Percentiles rank a stretch among this genome's conserved stretches.
Conservation (phyloP, 1,140 invertebrate genomes). For the Drosophila parvula region DNA sequence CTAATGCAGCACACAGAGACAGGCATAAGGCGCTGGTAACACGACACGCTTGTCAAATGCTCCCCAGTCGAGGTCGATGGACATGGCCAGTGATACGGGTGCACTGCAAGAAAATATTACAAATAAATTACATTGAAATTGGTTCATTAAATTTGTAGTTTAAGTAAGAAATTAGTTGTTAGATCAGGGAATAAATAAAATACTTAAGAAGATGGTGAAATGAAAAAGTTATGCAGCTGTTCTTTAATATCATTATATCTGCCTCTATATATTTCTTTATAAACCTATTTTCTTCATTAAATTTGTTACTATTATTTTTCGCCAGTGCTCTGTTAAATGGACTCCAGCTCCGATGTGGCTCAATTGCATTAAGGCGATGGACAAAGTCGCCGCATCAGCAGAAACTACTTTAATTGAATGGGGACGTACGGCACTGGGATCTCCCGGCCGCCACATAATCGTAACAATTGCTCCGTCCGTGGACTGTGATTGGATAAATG, state of each 20-base stretch:
- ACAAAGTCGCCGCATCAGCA: slow-evolving; percentile 43
- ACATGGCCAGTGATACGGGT: slow-evolving; percentile 17
- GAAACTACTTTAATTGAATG: slow-evolving; percentile 65
- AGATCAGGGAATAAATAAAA: too few relatives aligned
- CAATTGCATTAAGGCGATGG: slow-evolving; percentile 51
- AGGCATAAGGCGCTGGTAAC: slow-evolving; percentile 60
- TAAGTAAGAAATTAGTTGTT: too few relatives aligned
- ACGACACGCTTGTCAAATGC: slow-evolving; percentile 69
- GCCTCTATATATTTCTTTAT: too few relatives aligned
- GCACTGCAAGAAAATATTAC: slow-evolving; percentile 2
- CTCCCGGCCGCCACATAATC: not conserved
- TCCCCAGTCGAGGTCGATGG: slow-evolving; percentile 51
- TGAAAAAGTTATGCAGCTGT: not conserved
- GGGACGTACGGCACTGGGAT: slow-evolving; percentile 3
- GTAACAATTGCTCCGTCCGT: slow-evolving; percentile 29
- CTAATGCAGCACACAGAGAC: slow-evolving; percentile 68
- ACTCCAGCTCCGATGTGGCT: slow-evolving; percentile 18
- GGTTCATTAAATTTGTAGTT: too few relatives aligned
- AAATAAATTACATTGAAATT: too few relatives aligned
- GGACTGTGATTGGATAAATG: slow-evolving; percentile 58
- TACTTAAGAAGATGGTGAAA: not conserved
- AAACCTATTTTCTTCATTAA: too few relatives aligned
- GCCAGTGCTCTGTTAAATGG: slow-evolving; percentile 1
- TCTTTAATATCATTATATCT: not conserved
- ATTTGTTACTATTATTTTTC: not conserved